These are phyloP conservation scores for Mirza zaza DNA, from an alignment of 2,113 vertebrate species.

Conservation along the genomic window DNA sequence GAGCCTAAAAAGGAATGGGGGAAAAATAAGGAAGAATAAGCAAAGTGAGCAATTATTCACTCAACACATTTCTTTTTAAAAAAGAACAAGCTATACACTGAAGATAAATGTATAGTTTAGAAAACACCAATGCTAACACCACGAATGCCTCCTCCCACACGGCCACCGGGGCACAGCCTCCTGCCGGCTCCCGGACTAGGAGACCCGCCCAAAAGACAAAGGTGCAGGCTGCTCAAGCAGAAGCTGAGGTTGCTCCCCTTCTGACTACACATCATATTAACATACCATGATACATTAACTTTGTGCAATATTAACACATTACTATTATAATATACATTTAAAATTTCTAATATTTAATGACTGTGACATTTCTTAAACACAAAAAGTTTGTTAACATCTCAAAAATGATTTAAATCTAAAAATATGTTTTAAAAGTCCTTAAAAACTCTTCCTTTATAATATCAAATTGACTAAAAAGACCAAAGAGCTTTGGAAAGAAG, in stretches of 20 bases:
- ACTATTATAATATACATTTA: background rate
- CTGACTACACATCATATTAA: too few relatives aligned
- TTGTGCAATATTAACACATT: too few relatives aligned
- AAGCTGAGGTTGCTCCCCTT: background rate
- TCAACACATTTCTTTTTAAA: background rate
- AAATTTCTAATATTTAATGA: background rate
- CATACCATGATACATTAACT: accelerated
- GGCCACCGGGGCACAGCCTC: background rate
- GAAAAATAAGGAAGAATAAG: background rate
- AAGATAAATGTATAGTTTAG: background rate
- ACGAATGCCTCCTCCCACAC: background rate
- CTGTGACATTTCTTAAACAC: background rate
- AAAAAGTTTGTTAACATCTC: background rate
- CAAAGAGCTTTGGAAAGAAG: background rate
- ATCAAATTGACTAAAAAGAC: background rate
- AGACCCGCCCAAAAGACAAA: too few relatives aligned
- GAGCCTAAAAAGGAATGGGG: constrained; percentile 88
- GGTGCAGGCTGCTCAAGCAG: accelerated
- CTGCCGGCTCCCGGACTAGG: accelerated
- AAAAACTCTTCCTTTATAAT: background rate
- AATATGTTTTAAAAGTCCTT: background rate
- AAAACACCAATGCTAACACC: accelerated
- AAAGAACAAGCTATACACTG: background rate
- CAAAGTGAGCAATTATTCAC: background rate
- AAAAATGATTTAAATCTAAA: background rate